Evolutionary conservation across 2,888 invertebrate species (phyloP).

Genomic region (Ectobius pallidus): DNA sequence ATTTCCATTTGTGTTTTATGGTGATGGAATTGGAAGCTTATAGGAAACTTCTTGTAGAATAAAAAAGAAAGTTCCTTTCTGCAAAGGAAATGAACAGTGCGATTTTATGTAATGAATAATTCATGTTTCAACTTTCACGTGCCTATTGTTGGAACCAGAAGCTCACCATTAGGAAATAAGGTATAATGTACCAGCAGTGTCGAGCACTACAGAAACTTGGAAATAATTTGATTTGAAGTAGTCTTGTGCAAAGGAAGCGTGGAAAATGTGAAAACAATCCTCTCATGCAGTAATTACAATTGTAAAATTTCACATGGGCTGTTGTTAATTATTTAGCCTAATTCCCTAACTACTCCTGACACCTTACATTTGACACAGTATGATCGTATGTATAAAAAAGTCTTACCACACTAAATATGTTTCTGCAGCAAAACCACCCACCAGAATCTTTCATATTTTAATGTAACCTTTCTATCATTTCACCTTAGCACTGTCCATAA

Average conservation of each 20-base stretch:
- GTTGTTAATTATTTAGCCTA: too few relatives aligned
- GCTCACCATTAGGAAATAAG: conserved; percentile 10
- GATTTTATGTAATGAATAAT: neutral
- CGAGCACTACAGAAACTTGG: neutral
- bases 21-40: conserved; percentile 19
- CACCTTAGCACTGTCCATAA: too few relatives aligned
- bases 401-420: too few relatives aligned
- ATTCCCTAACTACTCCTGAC: too few relatives aligned
- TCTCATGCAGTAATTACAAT: too few relatives aligned
- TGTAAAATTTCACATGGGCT: neutral
- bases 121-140: neutral
- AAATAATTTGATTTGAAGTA: neutral
- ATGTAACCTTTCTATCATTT: too few relatives aligned
- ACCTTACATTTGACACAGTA: too few relatives aligned
- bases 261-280: too few relatives aligned
- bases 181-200: neutral
- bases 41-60: conserved; percentile 2
- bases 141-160: neutral
- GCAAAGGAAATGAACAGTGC: neutral
- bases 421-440: too few relatives aligned
- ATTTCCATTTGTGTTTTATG: conserved; percentile 14
- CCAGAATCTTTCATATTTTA: too few relatives aligned
- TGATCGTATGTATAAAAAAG: too few relatives aligned
- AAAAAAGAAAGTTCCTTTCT: neutral
- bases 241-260: neutral